Evolutionary conservation across 2,888 invertebrate genomes (phyloP).

Genomic region (Parnassius apollo): DNA sequence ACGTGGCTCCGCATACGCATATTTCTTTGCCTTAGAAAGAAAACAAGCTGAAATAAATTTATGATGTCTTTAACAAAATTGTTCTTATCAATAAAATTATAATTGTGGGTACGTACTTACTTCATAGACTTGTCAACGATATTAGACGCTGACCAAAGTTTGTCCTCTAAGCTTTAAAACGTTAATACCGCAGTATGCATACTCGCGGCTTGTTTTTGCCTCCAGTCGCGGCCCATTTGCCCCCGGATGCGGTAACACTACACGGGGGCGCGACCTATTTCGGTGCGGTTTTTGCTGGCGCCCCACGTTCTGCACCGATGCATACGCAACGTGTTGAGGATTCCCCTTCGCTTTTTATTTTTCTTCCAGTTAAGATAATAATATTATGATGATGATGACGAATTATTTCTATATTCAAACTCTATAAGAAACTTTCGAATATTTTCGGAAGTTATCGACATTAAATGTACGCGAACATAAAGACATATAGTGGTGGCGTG

Average conservation of each 20-base stretch:
- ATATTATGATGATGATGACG: too few species aligned
- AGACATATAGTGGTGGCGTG: too few species aligned
- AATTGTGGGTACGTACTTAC: neutral
- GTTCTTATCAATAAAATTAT: too few species aligned
- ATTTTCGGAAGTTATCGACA: too few species aligned
- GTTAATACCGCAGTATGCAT: constrained; percentile 16
- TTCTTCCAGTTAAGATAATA: too few species aligned
- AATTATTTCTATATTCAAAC: too few species aligned
- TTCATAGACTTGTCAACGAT: neutral
- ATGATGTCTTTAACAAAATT: too few species aligned
- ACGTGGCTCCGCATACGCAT: too few species aligned
- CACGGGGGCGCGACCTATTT: constrained; percentile 56
- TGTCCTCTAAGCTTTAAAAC: neutral
- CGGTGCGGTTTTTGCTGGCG: constrained; percentile 53
- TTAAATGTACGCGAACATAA: too few species aligned
- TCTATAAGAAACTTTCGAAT: too few species aligned
- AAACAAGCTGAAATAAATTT: too few species aligned
- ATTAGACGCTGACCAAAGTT: neutral
- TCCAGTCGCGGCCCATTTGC: constrained; percentile 54
- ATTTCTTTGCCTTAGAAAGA: too few species aligned
- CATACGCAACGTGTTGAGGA: constrained; percentile 7
- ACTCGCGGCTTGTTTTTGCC: constrained; percentile 34
- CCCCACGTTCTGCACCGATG: constrained; percentile 32
- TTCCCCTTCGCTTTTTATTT: constrained; percentile 10
- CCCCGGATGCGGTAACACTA: constrained; percentile 53